Base-by-base conservation (phyloP, 1,140 invertebrate genomes). In the Ericerus pela region DNA sequence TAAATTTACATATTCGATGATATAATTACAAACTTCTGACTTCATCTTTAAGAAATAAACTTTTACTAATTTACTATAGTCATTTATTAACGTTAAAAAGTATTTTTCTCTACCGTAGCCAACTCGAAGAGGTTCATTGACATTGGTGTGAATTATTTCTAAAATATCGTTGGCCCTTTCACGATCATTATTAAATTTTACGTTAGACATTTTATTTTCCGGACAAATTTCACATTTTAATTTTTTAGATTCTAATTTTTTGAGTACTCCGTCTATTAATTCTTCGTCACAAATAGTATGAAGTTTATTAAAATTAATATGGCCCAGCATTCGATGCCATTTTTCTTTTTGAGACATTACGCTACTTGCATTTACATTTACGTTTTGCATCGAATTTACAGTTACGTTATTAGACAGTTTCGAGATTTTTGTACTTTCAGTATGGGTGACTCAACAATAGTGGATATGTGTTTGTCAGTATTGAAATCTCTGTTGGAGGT, bases 61-160 rank as follows among this genome's bases (percentile, higher is more conserved):
- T 65, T 36, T 55, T 10, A 54, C 58, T 30, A 61, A 63, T 57
- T 66, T 59, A 8, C 61, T 62, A 29, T 54, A 68, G 38, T 68
- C 63, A 41, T 67, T 64, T 16, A 66, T 63, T 52, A 66, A 62
- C 0, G 58, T 59, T 2, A 63, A 53, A 51, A 62, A 62, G 37
- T 65, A 68, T 16, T 55, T 60, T 57, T 60, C 58, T 26, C 58
- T 59, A 30, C 62, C 56, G 30, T 52, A 36, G 14, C 61, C 43
- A 14, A 55, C 24, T 31, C 28, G 33, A 18, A 54, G 43, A 26
- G 62, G 58, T 26, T 52, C 60, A 54, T 33, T 36, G 29, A 64
- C 53, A 58, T 64, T 62, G 11, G 58, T 59, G 38, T 67, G 64
- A 10, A 67, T 53, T 0, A 66, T 30, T 51, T 62, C 61, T 37